Base-by-base conservation (phyloP, 2,113 vertebrate species). In the Tretioscincus oriximinensis region DNA sequence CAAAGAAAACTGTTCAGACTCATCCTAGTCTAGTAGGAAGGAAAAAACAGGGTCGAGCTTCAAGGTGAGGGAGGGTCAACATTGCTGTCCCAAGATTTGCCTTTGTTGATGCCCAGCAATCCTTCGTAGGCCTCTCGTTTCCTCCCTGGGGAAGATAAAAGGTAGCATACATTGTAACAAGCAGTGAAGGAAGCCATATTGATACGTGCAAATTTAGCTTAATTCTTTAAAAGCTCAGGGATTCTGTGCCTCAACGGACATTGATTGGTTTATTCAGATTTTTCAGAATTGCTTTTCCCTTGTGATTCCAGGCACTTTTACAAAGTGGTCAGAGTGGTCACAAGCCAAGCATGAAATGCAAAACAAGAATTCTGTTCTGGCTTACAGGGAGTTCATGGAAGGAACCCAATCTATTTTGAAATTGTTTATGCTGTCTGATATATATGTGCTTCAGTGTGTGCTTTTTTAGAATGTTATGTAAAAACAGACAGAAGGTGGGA, bases 181-280 rank as follows among this genome's bases (percentile, higher is more conserved):
- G 61, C 9, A 49, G 26, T 1, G 20, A 4, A 35, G 21, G 51
- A 28, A 45, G 18, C 20, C 5, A 60, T 29, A 45, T 6, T 20
- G 11, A 21, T 20, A 41, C 3, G 9, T 51, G 49, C 45, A 12
- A 9, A 28, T 18, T 45, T 76, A 31, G 63, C 49, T 51, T 68
- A 61, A 41, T 81, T 76, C 35, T 76, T 61, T 76, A 24, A 69
- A 75, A 70, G 77, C 29, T 31, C 26, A 68, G 51, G 64, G 65
- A 76, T 60, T 68, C 49, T 21, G 66, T 29, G 71, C 63, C 64
- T 74, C 63, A 58, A 14, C 28, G 65, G 64, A 24, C 65, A 51
- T 51, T 76, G 73, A 81, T 51, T 45, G 47, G 54, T 81, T 74
- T 63, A 72, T 75, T 81, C 26, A 29, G 72, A 68, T 61, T 81